These are phyloP conservation scores for Verasper variegatus DNA, from an alignment of 2,113 vertebrate species.

Conservation along the genomic window DNA sequence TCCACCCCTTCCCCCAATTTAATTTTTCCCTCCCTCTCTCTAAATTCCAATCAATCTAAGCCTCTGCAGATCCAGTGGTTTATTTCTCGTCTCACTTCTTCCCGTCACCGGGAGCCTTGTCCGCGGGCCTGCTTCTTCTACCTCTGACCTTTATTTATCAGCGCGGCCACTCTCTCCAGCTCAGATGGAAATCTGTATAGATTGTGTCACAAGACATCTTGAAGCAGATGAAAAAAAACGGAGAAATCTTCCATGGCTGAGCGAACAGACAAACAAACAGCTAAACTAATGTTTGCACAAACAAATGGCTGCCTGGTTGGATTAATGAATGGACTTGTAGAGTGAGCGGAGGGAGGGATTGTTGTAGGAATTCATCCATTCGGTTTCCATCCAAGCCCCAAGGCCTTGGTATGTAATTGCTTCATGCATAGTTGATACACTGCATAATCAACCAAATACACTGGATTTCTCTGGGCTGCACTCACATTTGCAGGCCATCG, in stretches of 20 bases:
- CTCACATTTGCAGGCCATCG: conserved; percentile 23
- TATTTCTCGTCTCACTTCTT: conserved; percentile 54
- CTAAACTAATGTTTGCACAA: conserved; percentile 70
- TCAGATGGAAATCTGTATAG: conserved; percentile 39
- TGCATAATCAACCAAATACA: conserved; percentile 73
- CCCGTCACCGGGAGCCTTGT: conserved; percentile 41
- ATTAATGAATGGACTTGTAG: conserved; percentile 70
- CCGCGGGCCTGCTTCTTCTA: conserved; percentile 28
- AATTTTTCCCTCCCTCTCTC: conserved; percentile 49
- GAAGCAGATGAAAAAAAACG: background rate
- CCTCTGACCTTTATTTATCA: conserved; percentile 71
- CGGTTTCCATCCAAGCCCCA: conserved; percentile 60
- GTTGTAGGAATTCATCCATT: conserved; percentile 60
- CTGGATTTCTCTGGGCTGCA: conserved; percentile 28
- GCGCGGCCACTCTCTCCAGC: conserved; percentile 20
- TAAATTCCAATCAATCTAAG: conserved; percentile 72
- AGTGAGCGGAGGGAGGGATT: conserved; percentile 38
- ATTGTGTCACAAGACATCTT: conserved; percentile 34
- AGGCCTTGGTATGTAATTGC: conserved; percentile 68
- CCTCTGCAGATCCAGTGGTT: conserved; percentile 56
- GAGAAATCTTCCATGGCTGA: conserved; percentile 24
- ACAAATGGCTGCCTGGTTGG: conserved; percentile 53
- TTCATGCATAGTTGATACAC: conserved; percentile 80
- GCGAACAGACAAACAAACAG: conserved; percentile 60
- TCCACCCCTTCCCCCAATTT: conserved; percentile 28